phyloP scores from a whole-genome alignment of 1,140 invertebrate genomes.

The Homalodisca vitripennis region DNA sequence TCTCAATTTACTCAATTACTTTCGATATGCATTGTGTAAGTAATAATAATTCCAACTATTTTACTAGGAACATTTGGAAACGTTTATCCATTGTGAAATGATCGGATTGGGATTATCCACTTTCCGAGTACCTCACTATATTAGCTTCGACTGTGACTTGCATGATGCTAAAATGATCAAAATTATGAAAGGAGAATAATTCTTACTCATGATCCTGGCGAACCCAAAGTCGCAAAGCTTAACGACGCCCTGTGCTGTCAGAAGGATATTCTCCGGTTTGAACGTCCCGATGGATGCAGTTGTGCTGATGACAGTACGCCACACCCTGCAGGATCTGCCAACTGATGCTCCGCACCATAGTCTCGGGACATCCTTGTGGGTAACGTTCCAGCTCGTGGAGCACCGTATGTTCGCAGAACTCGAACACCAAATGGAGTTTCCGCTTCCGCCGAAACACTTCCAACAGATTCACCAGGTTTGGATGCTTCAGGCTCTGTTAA shows the following conservation, averaged over 20 bases:
- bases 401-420: conserved; percentile 97
- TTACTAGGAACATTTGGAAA: no score
- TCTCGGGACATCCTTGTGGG: conserved; percentile 79
- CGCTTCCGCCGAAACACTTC: conserved; percentile 97
- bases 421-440: conserved; percentile 96
- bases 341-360: conserved; percentile 86
- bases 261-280: conserved; percentile 98
- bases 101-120: no score
- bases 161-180: no score
- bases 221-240: conserved; percentile 99
- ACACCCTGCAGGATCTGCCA: conserved; percentile 96
- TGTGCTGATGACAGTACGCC: conserved; percentile 94
- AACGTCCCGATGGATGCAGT: conserved; percentile 97
- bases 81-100: no score
- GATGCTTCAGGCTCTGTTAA: conserved; percentile 94
- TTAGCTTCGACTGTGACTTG: no score
- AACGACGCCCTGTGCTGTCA: conserved; percentile 91
- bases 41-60: no score
- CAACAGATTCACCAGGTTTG: conserved; percentile 94
- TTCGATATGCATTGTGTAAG: no score
- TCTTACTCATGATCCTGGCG: conserved; percentile 92
- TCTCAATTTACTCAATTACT: no score
- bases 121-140: no score
- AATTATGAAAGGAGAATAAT: neutral
- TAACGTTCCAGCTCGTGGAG: conserved; percentile 94